phyloP scores from a whole-genome alignment of 2,888 invertebrate species.

The Drosophila siamana region DNA sequence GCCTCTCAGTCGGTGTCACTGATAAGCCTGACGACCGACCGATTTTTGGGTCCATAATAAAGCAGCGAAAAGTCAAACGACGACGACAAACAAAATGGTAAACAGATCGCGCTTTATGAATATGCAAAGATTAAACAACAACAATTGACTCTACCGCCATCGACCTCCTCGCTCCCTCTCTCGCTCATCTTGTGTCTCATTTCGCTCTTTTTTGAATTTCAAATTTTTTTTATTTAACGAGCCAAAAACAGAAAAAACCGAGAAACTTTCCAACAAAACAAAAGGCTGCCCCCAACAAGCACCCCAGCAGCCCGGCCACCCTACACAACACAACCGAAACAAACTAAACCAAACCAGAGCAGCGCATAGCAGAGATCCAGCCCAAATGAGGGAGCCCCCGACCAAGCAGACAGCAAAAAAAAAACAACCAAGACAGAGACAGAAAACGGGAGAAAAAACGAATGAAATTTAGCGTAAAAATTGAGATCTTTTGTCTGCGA shows the following conservation, averaged over 20 bases:
- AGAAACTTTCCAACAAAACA: constrained; percentile 78
- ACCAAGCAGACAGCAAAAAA: constrained; percentile 38
- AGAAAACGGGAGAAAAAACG: constrained; percentile 28
- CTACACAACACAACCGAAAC: constrained; percentile 55
- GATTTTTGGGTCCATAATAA: constrained; percentile 63
- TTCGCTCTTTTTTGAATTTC: constrained; percentile 59
- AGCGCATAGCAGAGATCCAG: constrained; percentile 68
- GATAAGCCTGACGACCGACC: constrained; percentile 57
- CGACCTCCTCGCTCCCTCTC: constrained; percentile 6
- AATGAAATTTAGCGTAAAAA: constrained; percentile 79
- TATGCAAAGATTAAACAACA: constrained; percentile 79
- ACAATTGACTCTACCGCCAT: constrained; percentile 39
- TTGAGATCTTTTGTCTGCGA: constrained; percentile 81
- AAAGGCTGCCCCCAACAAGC: constrained; percentile 53
- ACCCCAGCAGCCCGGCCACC: constrained; percentile 13
- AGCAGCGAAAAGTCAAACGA: constrained; percentile 69
- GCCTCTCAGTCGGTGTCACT: constrained; percentile 11
- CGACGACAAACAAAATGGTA: constrained; percentile 66
- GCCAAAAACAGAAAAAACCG: constrained; percentile 72
- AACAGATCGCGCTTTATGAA: constrained; percentile 79
- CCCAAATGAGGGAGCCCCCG: constrained; percentile 46
- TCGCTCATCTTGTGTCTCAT: constrained; percentile 34
- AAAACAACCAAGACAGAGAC: constrained; percentile 41
- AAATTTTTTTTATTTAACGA: constrained; percentile 79
- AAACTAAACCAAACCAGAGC: too few relatives aligned